Evolutionary conservation across 2,113 vertebrate species (phyloP).

Genomic region (Delphinapterus leucas): DNA sequence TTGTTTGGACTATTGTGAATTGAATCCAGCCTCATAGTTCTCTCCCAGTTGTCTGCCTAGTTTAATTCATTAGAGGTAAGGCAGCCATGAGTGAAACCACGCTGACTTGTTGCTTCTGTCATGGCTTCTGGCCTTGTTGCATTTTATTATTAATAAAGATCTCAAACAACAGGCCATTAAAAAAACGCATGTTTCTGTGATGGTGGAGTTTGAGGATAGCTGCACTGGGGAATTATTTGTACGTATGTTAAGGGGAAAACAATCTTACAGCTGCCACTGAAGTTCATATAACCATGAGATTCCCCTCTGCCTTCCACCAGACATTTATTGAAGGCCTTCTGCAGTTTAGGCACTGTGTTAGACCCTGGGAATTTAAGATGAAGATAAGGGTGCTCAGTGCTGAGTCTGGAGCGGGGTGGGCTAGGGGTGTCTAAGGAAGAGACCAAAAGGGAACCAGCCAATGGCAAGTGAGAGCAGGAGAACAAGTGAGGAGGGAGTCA

Average conservation of each 20-base stretch:
- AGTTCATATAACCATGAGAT: background rate
- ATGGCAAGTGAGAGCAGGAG: background rate
- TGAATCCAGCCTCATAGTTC: background rate
- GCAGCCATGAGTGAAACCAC: constrained; percentile 28
- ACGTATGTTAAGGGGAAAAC: background rate
- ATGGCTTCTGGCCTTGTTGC: background rate
- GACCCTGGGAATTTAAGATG: background rate
- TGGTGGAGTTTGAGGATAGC: background rate
- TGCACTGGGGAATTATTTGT: background rate
- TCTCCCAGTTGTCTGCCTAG: background rate
- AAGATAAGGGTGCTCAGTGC: background rate
- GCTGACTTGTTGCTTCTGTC: background rate
- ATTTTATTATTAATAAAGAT: constrained; percentile 49
- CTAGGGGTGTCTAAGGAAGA: background rate
- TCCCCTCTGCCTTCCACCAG: background rate
- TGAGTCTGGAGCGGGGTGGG: background rate
- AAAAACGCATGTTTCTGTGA: background rate
- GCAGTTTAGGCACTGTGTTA: background rate
- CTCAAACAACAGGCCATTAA: background rate
- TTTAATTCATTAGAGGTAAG: background rate
- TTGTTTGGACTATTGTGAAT: background rate
- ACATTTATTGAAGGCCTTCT: background rate
- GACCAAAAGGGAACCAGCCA: background rate
- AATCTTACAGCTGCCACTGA: background rate
- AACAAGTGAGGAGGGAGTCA: background rate